Conservation (phyloP, 2,797 vertebrate genomes). For the Hippoglossus hippoglossus region DNA sequence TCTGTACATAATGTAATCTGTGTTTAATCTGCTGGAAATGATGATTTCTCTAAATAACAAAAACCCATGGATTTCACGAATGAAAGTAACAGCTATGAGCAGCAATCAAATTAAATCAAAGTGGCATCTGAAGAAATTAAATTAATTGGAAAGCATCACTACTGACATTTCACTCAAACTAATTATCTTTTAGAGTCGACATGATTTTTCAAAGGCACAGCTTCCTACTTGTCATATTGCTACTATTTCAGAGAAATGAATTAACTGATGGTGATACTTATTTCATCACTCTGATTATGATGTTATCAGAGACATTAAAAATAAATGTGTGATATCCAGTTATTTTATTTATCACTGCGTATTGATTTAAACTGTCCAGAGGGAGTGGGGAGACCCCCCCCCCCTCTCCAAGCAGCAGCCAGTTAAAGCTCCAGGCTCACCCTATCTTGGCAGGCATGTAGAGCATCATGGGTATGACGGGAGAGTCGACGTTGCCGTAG, state of each 20-base stretch:
- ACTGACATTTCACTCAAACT: background rate
- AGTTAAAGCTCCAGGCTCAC: slow-evolving; percentile 64
- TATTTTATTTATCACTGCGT: background rate
- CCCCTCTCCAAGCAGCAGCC: background rate
- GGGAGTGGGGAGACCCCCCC: background rate
- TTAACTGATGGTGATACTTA: background rate
- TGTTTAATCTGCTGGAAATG: no score
- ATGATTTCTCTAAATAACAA: no score
- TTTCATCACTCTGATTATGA: background rate
- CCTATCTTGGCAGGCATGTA: slow-evolving; percentile 99
- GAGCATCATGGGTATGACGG: slow-evolving; percentile 95
- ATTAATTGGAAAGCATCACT: background rate
- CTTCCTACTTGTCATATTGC: background rate
- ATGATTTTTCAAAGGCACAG: background rate
- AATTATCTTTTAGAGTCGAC: background rate
- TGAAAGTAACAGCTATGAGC: no score
- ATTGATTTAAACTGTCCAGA: background rate
- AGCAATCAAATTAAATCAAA: no score
- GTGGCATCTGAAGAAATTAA: background rate
- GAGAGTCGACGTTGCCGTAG: slow-evolving; percentile 95
- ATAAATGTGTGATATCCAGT: background rate
- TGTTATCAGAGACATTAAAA: background rate
- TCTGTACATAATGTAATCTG: no score
- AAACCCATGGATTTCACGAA: no score
- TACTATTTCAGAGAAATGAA: background rate